phyloP scores from a whole-genome alignment of 2,113 vertebrate species.

The Axis porcinus region DNA sequence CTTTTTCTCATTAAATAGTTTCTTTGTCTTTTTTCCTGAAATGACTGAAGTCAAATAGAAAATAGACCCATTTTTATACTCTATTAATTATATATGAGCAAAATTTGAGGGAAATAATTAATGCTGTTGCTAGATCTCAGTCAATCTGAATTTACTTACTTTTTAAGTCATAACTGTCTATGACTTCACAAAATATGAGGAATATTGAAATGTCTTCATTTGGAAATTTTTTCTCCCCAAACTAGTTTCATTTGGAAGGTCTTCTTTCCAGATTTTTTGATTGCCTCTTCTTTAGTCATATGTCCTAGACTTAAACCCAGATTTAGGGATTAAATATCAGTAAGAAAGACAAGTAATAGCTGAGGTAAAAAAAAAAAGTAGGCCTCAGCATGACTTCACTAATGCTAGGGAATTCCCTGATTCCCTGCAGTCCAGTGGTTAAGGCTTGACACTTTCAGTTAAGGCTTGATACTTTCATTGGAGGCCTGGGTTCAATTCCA shows the following conservation, averaged over 20 bases:
- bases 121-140: not conserved
- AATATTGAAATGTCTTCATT: slow-evolving; percentile 1
- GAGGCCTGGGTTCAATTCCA: not conserved
- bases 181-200: slow-evolving; percentile 21
- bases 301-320: not conserved
- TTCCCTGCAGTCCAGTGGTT: not conserved
- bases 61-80: not conserved
- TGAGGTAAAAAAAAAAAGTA: not conserved
- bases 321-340: slow-evolving; percentile 1
- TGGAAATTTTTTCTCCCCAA: not conserved
- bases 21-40: not conserved
- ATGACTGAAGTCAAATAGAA: slow-evolving; percentile 6
- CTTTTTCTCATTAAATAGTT: not conserved
- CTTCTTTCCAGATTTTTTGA: slow-evolving; percentile 6
- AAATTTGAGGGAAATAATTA: slow-evolving; percentile 12
- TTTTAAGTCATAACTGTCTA: slow-evolving; percentile 4
- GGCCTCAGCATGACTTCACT: not conserved
- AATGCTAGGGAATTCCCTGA: not conserved
- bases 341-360: not conserved
- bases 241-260: not conserved
- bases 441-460: not conserved
- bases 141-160: not conserved
- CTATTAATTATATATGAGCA: not conserved
- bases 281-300: not conserved
- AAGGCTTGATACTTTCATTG: not conserved